Evolutionary conservation across 2,888 invertebrate species (phyloP).

Genomic region (Dicranocentrus wangi): DNA sequence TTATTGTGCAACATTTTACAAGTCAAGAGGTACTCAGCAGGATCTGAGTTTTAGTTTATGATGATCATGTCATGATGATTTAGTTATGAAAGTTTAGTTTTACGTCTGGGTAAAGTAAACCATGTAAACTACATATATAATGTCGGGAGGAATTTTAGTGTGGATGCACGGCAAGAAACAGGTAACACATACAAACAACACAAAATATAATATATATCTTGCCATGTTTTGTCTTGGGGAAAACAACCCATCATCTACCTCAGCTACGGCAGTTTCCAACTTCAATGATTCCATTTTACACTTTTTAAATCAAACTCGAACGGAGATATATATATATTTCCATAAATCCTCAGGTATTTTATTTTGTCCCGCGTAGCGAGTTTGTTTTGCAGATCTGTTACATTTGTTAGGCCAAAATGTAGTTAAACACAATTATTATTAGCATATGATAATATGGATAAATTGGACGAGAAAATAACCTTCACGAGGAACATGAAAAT

Average conservation of each 20-base stretch:
- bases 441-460: no score
- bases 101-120: background rate
- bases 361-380: no score
- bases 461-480: no score
- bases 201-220: background rate
- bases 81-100: conserved; percentile 11
- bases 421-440: no score
- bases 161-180: background rate
- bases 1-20: background rate
- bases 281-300: conserved; percentile 5
- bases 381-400: no score
- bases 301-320: no score
- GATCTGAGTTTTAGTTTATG: conserved; percentile 64
- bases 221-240: background rate
- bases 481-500: no score
- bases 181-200: no score
- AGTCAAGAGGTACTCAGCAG: conserved; percentile 65
- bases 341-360: no score
- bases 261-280: conserved; percentile 29
- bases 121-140: no score
- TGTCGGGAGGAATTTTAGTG: background rate
- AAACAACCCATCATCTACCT: conserved; percentile 62
- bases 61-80: conserved; percentile 28
- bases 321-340: no score
- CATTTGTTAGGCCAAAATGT: no score